Evolutionary conservation across 2,888 invertebrate species (phyloP).

Genomic region (Mythimna vitellina): DNA sequence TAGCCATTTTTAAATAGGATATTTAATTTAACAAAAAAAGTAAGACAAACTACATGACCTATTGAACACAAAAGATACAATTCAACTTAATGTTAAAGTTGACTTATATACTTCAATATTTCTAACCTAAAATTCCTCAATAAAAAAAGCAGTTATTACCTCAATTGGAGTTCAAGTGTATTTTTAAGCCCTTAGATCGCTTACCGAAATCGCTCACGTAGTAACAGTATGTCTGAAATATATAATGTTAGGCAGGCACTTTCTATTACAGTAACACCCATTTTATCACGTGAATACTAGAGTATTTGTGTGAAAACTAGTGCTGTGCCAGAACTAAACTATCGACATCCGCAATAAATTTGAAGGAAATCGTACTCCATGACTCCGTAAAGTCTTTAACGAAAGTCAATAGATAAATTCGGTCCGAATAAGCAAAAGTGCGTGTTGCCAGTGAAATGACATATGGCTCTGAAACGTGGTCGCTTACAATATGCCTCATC

Average conservation of each 20-base stretch:
- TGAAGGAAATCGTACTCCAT: not conserved
- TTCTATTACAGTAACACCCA: slow-evolving; percentile 35
- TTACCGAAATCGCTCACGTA: slow-evolving; percentile 57
- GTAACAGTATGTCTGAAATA: slow-evolving; percentile 51
- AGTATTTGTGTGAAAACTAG: slow-evolving; percentile 1
- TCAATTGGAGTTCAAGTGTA: not conserved
- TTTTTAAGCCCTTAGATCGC: slow-evolving; percentile 40
- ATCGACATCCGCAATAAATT: not conserved
- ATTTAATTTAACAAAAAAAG: too few species aligned
- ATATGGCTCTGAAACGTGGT: too few species aligned
- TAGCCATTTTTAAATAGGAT: too few species aligned
- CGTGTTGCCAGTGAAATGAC: too few species aligned
- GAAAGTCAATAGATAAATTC: too few species aligned
- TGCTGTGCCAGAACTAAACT: not conserved
- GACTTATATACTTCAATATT: not conserved
- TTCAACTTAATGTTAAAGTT: too few species aligned
- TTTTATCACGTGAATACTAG: slow-evolving; percentile 52
- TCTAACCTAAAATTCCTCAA: not conserved
- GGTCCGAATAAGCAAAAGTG: too few species aligned
- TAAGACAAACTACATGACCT: too few species aligned
- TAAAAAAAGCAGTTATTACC: slow-evolving; percentile 15
- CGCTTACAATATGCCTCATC: too few species aligned
- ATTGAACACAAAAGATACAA: too few species aligned
- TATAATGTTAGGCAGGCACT: slow-evolving; percentile 49
- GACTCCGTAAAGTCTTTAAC: too few species aligned